Evolutionary conservation across 2,888 invertebrate species (phyloP).

Genomic region (Syritta pipiens): DNA sequence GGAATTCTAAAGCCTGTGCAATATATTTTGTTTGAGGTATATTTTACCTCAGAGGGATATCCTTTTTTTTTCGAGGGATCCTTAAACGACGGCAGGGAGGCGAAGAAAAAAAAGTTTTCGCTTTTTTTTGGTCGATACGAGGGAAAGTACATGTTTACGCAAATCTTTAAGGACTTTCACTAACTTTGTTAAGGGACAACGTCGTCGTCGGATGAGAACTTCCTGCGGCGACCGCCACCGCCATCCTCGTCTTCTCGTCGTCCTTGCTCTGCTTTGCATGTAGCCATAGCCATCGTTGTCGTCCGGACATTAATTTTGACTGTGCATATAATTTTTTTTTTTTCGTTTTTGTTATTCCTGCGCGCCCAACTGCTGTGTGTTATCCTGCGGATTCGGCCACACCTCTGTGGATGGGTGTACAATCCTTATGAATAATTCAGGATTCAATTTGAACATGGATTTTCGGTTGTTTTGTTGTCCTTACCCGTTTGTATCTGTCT

Average conservation of each 20-base stretch:
- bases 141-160: conserved; percentile 30
- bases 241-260: too few species aligned
- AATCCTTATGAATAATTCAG: conserved; percentile 67
- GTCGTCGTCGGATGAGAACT: conserved; percentile 18
- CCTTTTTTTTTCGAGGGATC: conserved; percentile 18
- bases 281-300: conserved; percentile 44
- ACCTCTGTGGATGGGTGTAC: conserved; percentile 53
- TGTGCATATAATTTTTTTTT: conserved; percentile 28
- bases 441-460: conserved; percentile 67
- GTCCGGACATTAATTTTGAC: conserved; percentile 54
- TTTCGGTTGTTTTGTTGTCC: conserved; percentile 57
- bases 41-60: conserved; percentile 28
- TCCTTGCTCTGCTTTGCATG: conserved; percentile 32
- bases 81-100: conserved; percentile 36
- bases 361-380: conserved; percentile 36
- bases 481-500: conserved; percentile 42
- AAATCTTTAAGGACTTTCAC: conserved; percentile 57
- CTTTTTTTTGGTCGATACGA: conserved; percentile 36
- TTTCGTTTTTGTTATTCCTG: not conserved
- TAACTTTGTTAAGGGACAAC: conserved; percentile 34
- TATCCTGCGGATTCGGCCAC: conserved; percentile 57
- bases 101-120: conserved; percentile 40
- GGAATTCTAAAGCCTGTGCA: conserved; percentile 50
- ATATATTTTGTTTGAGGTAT: conserved; percentile 43
- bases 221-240: conserved; percentile 13